These are phyloP conservation scores for Pandemis cinnamomeana DNA, from an alignment of 2,888 invertebrate genomes.

Conservation along the genomic window DNA sequence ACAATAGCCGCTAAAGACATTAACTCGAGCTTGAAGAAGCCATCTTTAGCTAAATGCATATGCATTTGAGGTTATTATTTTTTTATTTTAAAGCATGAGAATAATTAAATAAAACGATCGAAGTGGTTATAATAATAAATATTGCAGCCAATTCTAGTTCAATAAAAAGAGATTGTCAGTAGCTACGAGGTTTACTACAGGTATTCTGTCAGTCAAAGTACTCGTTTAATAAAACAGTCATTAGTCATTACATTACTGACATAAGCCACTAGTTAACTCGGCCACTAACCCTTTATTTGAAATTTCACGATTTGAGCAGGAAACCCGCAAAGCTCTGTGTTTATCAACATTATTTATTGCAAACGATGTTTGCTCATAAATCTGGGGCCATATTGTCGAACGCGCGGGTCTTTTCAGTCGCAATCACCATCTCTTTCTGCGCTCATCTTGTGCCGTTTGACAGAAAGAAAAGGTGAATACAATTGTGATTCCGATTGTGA, in stretches of 20 bases:
- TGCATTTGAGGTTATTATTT: background rate
- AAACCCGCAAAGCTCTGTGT: constrained; percentile 28
- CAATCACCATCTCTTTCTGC: too few relatives aligned
- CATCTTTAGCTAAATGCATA: constrained; percentile 10
- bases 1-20: constrained; percentile 21
- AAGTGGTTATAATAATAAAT: too few relatives aligned
- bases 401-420: too few relatives aligned
- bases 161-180: constrained; percentile 58
- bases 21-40: constrained; percentile 24
- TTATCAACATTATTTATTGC: background rate
- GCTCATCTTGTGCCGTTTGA: too few relatives aligned
- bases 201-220: constrained; percentile 44
- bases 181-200: constrained; percentile 53
- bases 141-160: constrained; percentile 41
- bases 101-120: too few relatives aligned
- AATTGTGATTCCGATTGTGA: too few relatives aligned
- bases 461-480: too few relatives aligned
- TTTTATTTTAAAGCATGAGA: background rate
- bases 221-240: constrained; percentile 42
- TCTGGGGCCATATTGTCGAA: background rate
- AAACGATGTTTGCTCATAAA: constrained; percentile 1
- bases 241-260: constrained; percentile 48
- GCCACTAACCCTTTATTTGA: constrained; percentile 61
- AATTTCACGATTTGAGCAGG: constrained; percentile 63
- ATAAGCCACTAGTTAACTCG: constrained; percentile 52